Percentiles rank a stretch among this genome's conserved stretches.
These are phyloP conservation scores for Andrena bucephala DNA, from an alignment of 2,888 invertebrate species.

Conservation along the genomic window DNA sequence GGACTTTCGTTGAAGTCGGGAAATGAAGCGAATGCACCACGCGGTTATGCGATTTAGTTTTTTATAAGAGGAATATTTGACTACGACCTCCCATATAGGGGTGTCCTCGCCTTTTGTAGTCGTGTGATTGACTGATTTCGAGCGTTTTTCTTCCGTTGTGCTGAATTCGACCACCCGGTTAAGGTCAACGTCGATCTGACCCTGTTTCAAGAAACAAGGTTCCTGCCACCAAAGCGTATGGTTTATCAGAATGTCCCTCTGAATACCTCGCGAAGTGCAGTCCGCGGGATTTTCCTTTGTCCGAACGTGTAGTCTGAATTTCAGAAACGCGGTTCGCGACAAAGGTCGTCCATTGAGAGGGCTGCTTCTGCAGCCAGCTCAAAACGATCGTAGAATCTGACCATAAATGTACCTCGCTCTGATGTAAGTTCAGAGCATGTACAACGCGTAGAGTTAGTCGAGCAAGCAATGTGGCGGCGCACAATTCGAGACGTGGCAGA, in stretches of 20 bases:
- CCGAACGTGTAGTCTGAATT: not conserved
- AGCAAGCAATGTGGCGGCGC: not conserved
- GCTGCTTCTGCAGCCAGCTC: not conserved
- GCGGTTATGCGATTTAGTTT: not conserved
- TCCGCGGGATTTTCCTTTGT: slow-evolving; percentile 12
- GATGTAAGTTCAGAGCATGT: not conserved
- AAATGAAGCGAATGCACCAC: not conserved
- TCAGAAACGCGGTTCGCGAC: slow-evolving; percentile 8
- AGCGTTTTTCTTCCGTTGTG: not conserved
- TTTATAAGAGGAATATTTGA: not conserved
- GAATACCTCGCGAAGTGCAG: not conserved
- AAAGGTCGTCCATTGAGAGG: slow-evolving; percentile 2
- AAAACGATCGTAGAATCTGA: slow-evolving; percentile 5
- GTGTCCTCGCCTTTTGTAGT: not conserved
- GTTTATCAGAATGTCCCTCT: not conserved
- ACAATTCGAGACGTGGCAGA: slow-evolving; percentile 3
- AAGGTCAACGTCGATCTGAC: not conserved
- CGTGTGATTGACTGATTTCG: not conserved
- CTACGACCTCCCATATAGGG: not conserved
- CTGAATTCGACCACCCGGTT: not conserved
- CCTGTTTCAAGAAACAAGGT: not conserved
- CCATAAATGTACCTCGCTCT: not conserved
- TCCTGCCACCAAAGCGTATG: not conserved
- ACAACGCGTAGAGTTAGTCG: not conserved
- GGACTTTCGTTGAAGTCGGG: too few relatives aligned